Evolutionary conservation across 2,888 invertebrate species (phyloP).

Genomic region (Pollenia griseotomentosa): DNA sequence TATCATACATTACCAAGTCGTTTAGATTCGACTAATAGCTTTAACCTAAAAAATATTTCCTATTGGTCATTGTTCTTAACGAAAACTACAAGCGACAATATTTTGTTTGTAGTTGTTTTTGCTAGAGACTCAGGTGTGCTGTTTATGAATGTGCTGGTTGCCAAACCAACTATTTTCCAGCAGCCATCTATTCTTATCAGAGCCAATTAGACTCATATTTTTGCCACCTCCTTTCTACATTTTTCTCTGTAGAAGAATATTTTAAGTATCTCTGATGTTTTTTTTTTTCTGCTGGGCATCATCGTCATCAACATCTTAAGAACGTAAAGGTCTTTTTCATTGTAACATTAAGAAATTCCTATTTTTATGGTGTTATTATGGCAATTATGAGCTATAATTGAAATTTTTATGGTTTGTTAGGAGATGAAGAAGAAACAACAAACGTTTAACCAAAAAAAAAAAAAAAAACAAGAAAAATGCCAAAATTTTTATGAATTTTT

Average conservation of each 20-base stretch:
- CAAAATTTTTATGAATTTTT: conserved; percentile 71
- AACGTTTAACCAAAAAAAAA: conserved; percentile 9
- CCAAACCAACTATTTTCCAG: conserved; percentile 21
- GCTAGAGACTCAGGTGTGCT: conserved; percentile 59
- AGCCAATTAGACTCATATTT: conserved; percentile 71
- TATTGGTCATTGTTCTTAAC: conserved; percentile 51
- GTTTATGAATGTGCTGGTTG: not conserved
- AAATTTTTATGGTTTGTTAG: conserved; percentile 69
- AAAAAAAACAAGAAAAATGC: conserved; percentile 41
- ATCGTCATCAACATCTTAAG: conserved; percentile 14
- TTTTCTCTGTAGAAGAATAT: not conserved
- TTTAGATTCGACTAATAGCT: not conserved
- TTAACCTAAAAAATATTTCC: conserved; percentile 38
- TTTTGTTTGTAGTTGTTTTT: conserved; percentile 3
- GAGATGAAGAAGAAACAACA: conserved; percentile 44
- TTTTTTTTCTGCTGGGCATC: not conserved
- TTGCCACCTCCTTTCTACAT: conserved; percentile 71
- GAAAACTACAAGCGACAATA: conserved; percentile 32
- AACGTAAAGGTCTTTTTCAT: conserved; percentile 44
- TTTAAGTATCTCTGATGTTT: not conserved
- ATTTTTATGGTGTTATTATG: conserved; percentile 73
- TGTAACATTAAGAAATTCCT: conserved; percentile 67
- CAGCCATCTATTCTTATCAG: conserved; percentile 61
- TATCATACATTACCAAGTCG: not conserved
- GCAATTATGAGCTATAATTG: conserved; percentile 74